Evolutionary conservation across 64 coral and sea anemone species (phyloP), one percentile per base, ranked within the genome.

Genomic region (Porites lutea): DNA sequence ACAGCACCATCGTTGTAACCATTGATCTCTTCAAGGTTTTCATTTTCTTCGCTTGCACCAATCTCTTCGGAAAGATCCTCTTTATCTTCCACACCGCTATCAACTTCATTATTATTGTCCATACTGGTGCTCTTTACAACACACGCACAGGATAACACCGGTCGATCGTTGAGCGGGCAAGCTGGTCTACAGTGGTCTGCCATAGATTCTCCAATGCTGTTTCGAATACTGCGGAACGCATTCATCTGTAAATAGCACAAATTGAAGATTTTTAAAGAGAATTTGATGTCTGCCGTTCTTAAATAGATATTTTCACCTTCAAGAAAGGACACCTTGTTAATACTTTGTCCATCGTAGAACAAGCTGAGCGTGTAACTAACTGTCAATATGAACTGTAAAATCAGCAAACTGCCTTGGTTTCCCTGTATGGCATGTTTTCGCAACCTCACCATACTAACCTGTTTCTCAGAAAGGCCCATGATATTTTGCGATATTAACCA

Each of bases 401-500:
- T 37, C 27, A 37, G 27, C 27, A 37, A 37, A 37, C 27, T 37
- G 27, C 27, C 27, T 37, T 37, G 27, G 27, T 37, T 37, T 37
- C 27, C 27, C 27, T 37, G 27, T 37, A 37, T 37, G 27, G 27
- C 27, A 37, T 37, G 27, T 37, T 37, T 37, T 37, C 27, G 1
- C 27, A 87, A 18, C 27, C 2, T 13, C 10, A 59, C 2, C n/a
- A 47, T 5, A 71, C 92, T 79, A 43, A 97, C 95, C 92, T 97
- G 95, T 27, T 90, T 65, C 81, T 81, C 63, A 13, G 95, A 97
- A 27, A 97, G 82, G 59, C 71, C 21, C 82, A 83, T 88, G n/a
- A 89, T 22, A 46, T 71, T 45, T 83, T 97, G 88, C 52, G 80
- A 97, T 88, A 97, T 71, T 68, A 94, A 55, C 95, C 95, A 97